Evolutionary conservation across 2,113 vertebrate genomes (phyloP), one percentile per base, ranked within the genome.

Genomic region (Lampris incognitus): DNA sequence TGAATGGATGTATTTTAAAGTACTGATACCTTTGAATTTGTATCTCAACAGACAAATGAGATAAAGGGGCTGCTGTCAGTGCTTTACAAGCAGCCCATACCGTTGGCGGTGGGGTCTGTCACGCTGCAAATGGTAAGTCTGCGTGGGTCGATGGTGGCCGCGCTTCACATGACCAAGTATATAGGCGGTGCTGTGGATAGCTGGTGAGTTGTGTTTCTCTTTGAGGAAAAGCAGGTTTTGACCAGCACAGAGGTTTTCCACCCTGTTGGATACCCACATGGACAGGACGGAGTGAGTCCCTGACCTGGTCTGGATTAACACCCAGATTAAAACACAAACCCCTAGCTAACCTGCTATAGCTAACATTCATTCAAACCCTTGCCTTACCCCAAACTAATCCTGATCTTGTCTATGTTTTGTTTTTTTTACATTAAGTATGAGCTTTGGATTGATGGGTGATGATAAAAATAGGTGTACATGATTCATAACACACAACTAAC

Each of bases 91-190:
- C 94, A 95, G 61, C 89, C 94, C 0, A 46, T 93, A 1, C 94
- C 95, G 0, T 69, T 87, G 57, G 41, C 89, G 8, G 89, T 85
- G 38, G 87, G 87, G 51, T 89, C 93, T 0, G 74, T 93, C 82
- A 90, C 88, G 68, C 91, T 96, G 65, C 93, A 94, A 58, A 92
- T 95, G 94, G 96, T 97, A 92, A 93, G 91, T 92, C 3, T 79
- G 39, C 9, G 41, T 40, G 37, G 60, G 6, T 11, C 39, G 41
- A 41, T n/a, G 36, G 66, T 5, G 69, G 62, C 63, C 55, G 1
- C 6, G 51, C 48, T 51, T 57, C 44, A 57, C 10, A 48, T 49
- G n/a, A 61, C 7, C 70, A 24, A 24, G 24, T 11, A 69, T 64
- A 40, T 42, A 60, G 65, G 4, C 13, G 62, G 66, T 8, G 67